Conservation (phyloP, 2,113 vertebrate genomes). For the Polypterus senegalus region DNA sequence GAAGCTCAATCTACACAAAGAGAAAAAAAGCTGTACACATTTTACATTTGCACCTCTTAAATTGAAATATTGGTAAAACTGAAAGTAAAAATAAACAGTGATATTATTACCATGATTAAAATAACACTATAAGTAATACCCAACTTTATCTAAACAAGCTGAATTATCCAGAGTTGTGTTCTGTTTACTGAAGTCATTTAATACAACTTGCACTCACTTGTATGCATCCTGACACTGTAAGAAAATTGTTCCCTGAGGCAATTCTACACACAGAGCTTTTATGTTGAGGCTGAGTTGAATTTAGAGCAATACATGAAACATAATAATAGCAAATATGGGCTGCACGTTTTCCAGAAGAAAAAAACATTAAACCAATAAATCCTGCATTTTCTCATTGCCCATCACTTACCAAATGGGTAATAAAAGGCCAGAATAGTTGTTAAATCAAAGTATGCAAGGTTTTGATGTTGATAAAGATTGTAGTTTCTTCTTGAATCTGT, state of each 20-base stretch:
- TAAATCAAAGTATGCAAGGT: slow-evolving; percentile 7
- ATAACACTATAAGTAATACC: too few relatives aligned
- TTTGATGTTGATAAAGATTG: slow-evolving; percentile 4
- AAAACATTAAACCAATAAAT: slow-evolving; percentile 5
- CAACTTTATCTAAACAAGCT: too few relatives aligned
- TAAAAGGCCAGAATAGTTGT: slow-evolving; percentile 3
- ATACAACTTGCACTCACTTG: slow-evolving; percentile 22
- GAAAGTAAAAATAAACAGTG: too few relatives aligned
- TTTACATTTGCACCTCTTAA: too few relatives aligned
- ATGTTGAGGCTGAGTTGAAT: slow-evolving; percentile 13
- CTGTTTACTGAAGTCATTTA: not conserved
- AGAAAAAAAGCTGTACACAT: too few relatives aligned
- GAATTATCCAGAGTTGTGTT: too few relatives aligned
- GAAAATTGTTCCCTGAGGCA: slow-evolving; percentile 26
- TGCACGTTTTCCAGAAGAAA: slow-evolving; percentile 8
- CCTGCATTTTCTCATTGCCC: not conserved
- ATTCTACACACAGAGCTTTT: slow-evolving; percentile 22
- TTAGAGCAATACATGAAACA: slow-evolving; percentile 16
- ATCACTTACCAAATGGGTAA: slow-evolving; percentile 6
- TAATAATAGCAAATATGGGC: slow-evolving; percentile 21
- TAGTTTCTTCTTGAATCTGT: slow-evolving; percentile 6
- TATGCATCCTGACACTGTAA: slow-evolving; percentile 20
- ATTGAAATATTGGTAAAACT: too few relatives aligned
- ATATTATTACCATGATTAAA: too few relatives aligned
- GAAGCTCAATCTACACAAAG: too few relatives aligned